Percentiles rank a stretch among this genome's conserved stretches.
Evolutionary conservation across 2,888 invertebrate genomes (phyloP).

Genomic region (Polydrusus tereticollis): DNA sequence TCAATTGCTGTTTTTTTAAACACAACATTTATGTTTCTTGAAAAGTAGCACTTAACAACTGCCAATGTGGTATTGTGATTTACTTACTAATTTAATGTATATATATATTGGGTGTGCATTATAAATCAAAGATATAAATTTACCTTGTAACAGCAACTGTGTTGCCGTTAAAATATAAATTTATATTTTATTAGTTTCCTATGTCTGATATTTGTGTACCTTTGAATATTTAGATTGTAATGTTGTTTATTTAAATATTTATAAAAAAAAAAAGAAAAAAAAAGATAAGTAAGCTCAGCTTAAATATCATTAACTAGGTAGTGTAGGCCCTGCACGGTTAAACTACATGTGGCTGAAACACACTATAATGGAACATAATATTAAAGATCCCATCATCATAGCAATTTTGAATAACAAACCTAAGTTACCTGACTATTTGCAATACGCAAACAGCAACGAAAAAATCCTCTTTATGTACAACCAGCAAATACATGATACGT

Average conservation of each 20-base stretch:
- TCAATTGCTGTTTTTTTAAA: neutral
- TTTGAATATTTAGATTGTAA: conserved; percentile 63
- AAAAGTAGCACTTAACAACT: conserved; percentile 25
- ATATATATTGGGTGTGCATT: conserved; percentile 63
- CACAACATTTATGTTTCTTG: neutral
- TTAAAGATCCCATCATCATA: conserved; percentile 28
- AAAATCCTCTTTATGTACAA: conserved; percentile 39
- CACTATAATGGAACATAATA: conserved; percentile 24
- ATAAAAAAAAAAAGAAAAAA: conserved; percentile 57
- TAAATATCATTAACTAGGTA: conserved; percentile 56
- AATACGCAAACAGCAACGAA: conserved; percentile 49
- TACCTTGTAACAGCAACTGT: conserved; percentile 8
- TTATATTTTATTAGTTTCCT: conserved; percentile 54
- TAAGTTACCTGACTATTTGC: conserved; percentile 48
- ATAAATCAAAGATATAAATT: conserved; percentile 52
- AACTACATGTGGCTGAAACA: conserved; percentile 54
- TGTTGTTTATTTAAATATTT: conserved; percentile 64
- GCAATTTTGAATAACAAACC: conserved; percentile 43
- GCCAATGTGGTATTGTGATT: conserved; percentile 62
- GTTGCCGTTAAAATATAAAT: conserved; percentile 22
- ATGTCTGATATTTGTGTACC: conserved; percentile 67
- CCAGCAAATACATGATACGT: conserved; percentile 45
- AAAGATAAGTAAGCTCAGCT: conserved; percentile 63
- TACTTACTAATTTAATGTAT: conserved; percentile 61
- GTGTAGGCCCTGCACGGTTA: conserved; percentile 49